Conservation (phyloP, 92 coral and sea anemone genomes). For the Phymanthus crucifer region DNA sequence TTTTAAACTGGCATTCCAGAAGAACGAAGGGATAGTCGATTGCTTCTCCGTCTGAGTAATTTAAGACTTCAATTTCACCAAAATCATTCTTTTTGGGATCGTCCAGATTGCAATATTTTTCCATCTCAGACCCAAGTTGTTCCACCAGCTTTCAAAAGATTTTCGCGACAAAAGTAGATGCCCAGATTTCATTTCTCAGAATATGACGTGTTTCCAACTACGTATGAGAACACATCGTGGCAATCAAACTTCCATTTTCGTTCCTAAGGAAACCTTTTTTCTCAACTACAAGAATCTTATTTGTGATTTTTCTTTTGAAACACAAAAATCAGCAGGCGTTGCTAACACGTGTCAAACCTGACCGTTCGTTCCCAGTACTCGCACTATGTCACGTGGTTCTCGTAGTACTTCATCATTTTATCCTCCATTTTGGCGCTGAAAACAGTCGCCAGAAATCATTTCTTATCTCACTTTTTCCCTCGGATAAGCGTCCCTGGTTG, state of each 20-base stretch:
- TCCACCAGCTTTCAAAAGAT: background rate
- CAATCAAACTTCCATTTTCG: background rate
- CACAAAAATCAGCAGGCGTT: conserved; percentile 27
- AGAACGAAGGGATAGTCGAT: conserved; percentile 75
- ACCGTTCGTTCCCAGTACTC: conserved; percentile 24
- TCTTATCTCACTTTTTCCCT: conserved; percentile 15
- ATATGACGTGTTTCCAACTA: conserved; percentile 26
- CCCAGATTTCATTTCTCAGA: background rate
- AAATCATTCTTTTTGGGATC: background rate
- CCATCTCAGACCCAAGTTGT: background rate
- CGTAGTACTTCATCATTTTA: background rate
- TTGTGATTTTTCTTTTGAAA: background rate
- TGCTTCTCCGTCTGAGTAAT: conserved; percentile 61
- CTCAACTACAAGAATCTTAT: conserved; percentile 4
- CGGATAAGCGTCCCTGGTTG: conserved; percentile 67
- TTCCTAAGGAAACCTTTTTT: conserved; percentile 19
- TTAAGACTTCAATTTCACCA: conserved; percentile 26
- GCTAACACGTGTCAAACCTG: background rate
- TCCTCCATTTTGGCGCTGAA: conserved; percentile 84
- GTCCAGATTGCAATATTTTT: background rate
- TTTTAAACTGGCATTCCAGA: conserved; percentile 57
- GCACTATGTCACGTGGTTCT: conserved; percentile 25
- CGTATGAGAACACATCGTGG: conserved; percentile 24
- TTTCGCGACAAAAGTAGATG: background rate
- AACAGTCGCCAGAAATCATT: conserved; percentile 58